Percentiles rank a stretch among this genome's conserved stretches.
These are phyloP conservation scores for Noctuana brunneofusca DNA, from an alignment of 2,888 invertebrate genomes.

Conservation along the genomic window DNA sequence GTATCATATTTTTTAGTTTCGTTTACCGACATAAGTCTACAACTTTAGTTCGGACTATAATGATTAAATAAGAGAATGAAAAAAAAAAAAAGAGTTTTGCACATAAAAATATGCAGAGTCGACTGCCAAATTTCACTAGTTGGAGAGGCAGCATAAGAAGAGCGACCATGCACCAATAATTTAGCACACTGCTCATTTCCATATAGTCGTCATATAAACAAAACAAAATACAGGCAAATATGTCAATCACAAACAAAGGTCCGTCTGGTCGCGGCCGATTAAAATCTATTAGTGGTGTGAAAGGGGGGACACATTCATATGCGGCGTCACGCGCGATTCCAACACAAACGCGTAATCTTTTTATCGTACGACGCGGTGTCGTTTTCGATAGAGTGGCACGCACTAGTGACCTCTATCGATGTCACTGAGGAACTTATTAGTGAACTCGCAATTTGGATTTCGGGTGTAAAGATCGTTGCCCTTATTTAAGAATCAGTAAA, in stretches of 20 bases:
- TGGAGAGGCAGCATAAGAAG: too few species aligned
- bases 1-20: too few species aligned
- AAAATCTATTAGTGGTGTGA: constrained; percentile 74
- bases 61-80: too few species aligned
- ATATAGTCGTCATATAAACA: constrained; percentile 1
- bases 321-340: constrained; percentile 74
- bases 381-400: neutral
- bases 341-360: constrained; percentile 65
- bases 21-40: too few species aligned
- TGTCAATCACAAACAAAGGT: constrained; percentile 45
- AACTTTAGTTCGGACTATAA: too few species aligned
- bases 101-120: too few species aligned
- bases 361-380: constrained; percentile 54
- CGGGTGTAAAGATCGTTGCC: neutral
- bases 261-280: constrained; percentile 64
- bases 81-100: too few species aligned
- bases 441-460: neutral
- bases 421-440: neutral
- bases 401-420: constrained; percentile 44
- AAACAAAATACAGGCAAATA: constrained; percentile 14
- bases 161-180: too few species aligned
- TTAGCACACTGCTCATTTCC: neutral
- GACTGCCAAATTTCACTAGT: too few species aligned
- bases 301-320: constrained; percentile 74
- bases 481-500: too few species aligned